Conservation (phyloP, 2,113 vertebrate genomes). For the Ailurus styani region DNA sequence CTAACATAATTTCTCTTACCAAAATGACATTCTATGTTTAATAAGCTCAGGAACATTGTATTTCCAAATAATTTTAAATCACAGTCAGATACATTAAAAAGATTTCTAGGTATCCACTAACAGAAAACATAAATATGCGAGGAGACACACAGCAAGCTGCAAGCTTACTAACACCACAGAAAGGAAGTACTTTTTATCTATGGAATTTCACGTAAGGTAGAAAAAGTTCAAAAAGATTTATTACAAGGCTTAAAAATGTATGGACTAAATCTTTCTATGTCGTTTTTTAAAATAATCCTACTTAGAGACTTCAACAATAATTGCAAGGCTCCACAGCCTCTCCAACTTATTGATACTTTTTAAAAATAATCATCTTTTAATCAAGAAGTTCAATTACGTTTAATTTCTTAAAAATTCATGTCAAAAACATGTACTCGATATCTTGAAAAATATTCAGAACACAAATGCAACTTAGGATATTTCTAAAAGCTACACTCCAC, state of each 20-base stretch:
- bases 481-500: not conserved
- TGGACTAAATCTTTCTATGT: not conserved
- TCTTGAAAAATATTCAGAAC: slow-evolving; percentile 11
- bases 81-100: not conserved
- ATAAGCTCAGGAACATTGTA: not conserved
- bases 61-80: not conserved
- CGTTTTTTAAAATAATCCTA: not conserved
- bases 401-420: not conserved
- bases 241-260: not conserved
- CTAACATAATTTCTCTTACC: not conserved
- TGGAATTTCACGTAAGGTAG: not conserved
- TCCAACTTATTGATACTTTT: not conserved
- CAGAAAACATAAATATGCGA: not conserved
- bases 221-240: not conserved
- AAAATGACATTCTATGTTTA: not conserved
- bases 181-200: not conserved
- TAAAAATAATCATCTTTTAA: not conserved
- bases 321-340: not conserved
- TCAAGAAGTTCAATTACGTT: not conserved
- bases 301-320: not conserved
- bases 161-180: not conserved
- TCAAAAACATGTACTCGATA: slow-evolving; percentile 8
- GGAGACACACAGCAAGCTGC: not conserved
- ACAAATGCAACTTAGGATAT: not conserved
- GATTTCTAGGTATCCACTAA: not conserved